A percentile compares a stretch with the other conserved stretches of the same genome.
These are phyloP conservation scores for Ostrea denselamellosa DNA, from an alignment of 1,140 invertebrate species.

Conservation along the genomic window DNA sequence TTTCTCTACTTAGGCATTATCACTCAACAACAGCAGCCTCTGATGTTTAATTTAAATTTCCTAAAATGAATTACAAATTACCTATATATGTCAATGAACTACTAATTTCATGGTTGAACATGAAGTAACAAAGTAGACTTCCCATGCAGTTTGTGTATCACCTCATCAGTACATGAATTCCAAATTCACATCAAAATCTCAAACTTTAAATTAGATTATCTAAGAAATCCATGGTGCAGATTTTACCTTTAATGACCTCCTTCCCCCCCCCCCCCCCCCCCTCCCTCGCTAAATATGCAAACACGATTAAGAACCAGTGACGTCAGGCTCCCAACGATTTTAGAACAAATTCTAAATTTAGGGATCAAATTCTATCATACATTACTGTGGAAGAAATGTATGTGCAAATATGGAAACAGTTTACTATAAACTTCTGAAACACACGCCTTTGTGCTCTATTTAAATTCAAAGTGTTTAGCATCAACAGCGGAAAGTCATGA, in stretches of 20 bases:
- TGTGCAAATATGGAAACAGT: neutral
- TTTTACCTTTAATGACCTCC: neutral
- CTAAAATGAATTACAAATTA: too few species aligned
- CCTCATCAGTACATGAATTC: neutral
- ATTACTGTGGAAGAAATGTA: neutral
- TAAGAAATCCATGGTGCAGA: neutral
- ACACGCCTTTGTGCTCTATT: neutral
- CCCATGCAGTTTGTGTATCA: too few species aligned
- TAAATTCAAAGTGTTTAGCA: neutral
- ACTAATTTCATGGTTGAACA: too few species aligned
- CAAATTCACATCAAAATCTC: neutral
- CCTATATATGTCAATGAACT: too few species aligned
- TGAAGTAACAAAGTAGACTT: too few species aligned
- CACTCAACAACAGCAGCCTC: too few species aligned
- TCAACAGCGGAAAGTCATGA: slow-evolving; percentile 25
- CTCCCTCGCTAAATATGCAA: neutral
- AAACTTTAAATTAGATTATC: neutral
- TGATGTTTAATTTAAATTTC: too few species aligned
- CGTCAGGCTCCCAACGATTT: neutral
- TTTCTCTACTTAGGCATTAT: too few species aligned
- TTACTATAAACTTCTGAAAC: neutral
- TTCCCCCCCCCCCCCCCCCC: neutral
- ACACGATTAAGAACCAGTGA: neutral
- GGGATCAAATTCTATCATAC: neutral
- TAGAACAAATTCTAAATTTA: neutral